Conservation (phyloP, 1,140 invertebrate genomes). For the Neuroterus valhalla region DNA sequence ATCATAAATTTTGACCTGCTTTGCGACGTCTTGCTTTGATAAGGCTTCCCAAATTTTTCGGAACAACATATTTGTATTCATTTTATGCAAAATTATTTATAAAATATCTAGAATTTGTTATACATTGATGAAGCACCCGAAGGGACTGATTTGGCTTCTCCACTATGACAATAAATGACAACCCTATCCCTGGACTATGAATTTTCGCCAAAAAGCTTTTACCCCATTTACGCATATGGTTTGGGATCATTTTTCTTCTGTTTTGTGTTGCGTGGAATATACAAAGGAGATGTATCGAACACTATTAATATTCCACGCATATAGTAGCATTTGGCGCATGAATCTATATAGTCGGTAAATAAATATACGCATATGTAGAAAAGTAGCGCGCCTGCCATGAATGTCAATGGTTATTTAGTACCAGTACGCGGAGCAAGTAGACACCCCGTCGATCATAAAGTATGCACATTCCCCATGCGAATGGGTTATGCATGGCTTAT, state of each 20-base stretch:
- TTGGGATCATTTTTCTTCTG: constrained; percentile 12
- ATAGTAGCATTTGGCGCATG: constrained; percentile 50
- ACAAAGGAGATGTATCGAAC: constrained; percentile 47
- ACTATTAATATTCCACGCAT: constrained; percentile 51
- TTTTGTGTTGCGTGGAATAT: constrained; percentile 42
- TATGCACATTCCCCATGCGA: constrained; percentile 42
- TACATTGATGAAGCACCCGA: no score
- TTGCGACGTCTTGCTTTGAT: no score
- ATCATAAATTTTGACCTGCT: no score
- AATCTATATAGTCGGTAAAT: constrained; percentile 11
- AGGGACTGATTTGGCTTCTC: no score
- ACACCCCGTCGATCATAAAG: constrained; percentile 35
- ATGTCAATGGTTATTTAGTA: constrained; percentile 39
- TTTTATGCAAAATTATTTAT: no score
- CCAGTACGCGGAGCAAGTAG: constrained; percentile 33
- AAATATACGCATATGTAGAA: constrained; percentile 44
- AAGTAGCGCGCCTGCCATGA: constrained; percentile 42
- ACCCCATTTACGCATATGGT: constrained; percentile 54
- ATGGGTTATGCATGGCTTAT: constrained; percentile 31
- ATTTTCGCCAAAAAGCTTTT: constrained; percentile 23
- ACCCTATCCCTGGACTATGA: constrained; percentile 5
- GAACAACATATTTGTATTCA: no score
- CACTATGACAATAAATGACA: neutral
- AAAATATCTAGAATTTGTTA: no score
- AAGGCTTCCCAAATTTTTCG: no score